Conservation (phyloP, 2,888 invertebrate genomes). For the Ischnus inquisitorius region DNA sequence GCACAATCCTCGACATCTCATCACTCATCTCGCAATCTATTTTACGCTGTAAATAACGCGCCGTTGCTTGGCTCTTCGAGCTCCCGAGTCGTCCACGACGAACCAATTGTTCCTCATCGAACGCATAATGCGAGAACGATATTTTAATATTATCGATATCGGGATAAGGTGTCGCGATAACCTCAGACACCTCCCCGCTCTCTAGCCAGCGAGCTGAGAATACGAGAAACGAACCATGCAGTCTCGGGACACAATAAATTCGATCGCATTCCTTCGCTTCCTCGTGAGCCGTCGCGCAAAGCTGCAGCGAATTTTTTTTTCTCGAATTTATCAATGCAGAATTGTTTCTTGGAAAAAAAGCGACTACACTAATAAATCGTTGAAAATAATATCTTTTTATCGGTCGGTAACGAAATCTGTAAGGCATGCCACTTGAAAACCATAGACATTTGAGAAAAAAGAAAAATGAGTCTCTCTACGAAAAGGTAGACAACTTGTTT, state of each 20-base stretch:
- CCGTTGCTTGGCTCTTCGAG: background rate
- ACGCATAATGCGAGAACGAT: background rate
- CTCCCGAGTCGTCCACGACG: slow-evolving; percentile 9
- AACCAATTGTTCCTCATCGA: slow-evolving; percentile 10
- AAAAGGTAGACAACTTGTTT: too few relatives aligned
- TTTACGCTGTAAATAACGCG: slow-evolving; percentile 11
- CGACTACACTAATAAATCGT: too few relatives aligned
- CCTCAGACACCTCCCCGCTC: background rate
- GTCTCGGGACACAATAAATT: slow-evolving; percentile 19
- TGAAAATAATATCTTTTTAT: too few relatives aligned
- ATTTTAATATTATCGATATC: slow-evolving; percentile 39
- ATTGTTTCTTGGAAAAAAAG: too few relatives aligned
- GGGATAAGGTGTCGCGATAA: slow-evolving; percentile 49
- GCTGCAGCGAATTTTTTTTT: too few relatives aligned
- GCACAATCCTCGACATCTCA: slow-evolving; percentile 10
- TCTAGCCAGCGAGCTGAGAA: background rate
- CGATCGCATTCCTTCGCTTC: background rate
- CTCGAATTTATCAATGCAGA: too few relatives aligned
- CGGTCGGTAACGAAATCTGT: too few relatives aligned
- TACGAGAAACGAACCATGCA: slow-evolving; percentile 3
- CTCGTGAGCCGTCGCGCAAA: background rate
- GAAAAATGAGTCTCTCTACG: too few relatives aligned
- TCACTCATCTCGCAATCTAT: background rate
- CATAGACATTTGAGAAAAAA: too few relatives aligned
- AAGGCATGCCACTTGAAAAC: too few relatives aligned